phyloP scores from a whole-genome alignment of 2,888 invertebrate species.

The Heliothis peltigera region DNA sequence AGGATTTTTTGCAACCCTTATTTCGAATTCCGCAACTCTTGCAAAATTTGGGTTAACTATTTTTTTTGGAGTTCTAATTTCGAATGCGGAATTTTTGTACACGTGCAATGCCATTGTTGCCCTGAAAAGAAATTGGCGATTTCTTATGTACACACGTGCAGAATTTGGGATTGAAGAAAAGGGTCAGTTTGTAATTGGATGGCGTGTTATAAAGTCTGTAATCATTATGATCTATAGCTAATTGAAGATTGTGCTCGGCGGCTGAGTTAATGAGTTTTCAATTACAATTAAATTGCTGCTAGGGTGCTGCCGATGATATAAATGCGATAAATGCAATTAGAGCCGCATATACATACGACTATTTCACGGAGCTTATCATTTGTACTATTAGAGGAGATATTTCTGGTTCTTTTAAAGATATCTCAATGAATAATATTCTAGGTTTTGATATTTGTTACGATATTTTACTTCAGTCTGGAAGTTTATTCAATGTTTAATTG shows the following conservation, averaged over 20 bases:
- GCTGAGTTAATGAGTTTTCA: conserved; percentile 76
- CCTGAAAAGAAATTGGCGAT: conserved; percentile 51
- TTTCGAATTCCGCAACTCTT: conserved; percentile 89
- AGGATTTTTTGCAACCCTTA: conserved; percentile 89
- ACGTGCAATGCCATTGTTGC: conserved; percentile 70
- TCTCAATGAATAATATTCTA: neutral
- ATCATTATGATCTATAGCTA: conserved; percentile 73
- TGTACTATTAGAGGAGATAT: conserved; percentile 55
- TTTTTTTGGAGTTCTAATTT: conserved; percentile 73
- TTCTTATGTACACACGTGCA: conserved; percentile 67
- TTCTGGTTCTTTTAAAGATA: conserved; percentile 33
- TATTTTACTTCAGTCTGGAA: too few relatives aligned
- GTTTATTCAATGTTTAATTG: too few relatives aligned
- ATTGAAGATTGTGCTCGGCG: conserved; percentile 72
- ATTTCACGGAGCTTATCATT: conserved; percentile 68
- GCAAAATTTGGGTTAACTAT: conserved; percentile 85
- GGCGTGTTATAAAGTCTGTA: conserved; percentile 61
- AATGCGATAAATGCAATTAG: conserved; percentile 74
- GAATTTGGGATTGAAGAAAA: conserved; percentile 58
- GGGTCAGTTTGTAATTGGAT: conserved; percentile 62
- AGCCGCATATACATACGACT: conserved; percentile 64
- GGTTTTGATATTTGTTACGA: neutral
- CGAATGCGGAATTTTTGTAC: conserved; percentile 68
- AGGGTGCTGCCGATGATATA: conserved; percentile 66
- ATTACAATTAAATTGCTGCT: conserved; percentile 78